These are phyloP conservation scores for Eurypyga helias DNA, from an alignment of 2,113 vertebrate genomes.

Conservation along the genomic window DNA sequence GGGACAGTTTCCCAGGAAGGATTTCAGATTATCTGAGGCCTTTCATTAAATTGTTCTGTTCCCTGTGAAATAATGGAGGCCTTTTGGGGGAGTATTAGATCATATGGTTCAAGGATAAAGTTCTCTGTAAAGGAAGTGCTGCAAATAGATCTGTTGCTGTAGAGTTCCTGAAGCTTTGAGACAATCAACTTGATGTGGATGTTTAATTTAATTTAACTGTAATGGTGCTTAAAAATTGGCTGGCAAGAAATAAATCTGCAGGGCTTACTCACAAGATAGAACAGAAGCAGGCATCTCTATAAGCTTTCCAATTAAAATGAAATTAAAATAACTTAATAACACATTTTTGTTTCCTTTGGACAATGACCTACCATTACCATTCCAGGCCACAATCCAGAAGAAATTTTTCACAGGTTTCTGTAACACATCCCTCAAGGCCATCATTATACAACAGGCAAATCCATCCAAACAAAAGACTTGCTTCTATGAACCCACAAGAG, in stretches of 20 bases:
- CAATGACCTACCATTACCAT: constrained; percentile 20
- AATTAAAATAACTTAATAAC: constrained; percentile 67
- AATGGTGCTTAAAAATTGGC: constrained; percentile 19
- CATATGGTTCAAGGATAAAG: background rate
- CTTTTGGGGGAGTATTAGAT: background rate
- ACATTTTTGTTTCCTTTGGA: constrained; percentile 53
- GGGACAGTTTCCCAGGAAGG: background rate
- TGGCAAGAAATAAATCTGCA: constrained; percentile 27
- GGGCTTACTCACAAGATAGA: constrained; percentile 17
- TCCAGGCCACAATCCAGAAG: constrained; percentile 23
- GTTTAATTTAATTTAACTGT: constrained; percentile 49
- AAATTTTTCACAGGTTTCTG: constrained; percentile 31
- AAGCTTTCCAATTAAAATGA: constrained; percentile 49
- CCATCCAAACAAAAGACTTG: constrained; percentile 17
- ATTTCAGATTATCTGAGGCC: background rate
- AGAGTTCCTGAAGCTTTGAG: background rate
- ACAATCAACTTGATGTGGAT: background rate
- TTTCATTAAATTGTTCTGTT: background rate
- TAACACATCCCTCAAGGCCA: constrained; percentile 24
- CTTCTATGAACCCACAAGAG: constrained; percentile 1
- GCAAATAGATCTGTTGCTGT: background rate
- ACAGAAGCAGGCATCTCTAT: constrained; percentile 31
- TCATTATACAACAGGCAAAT: constrained; percentile 24
- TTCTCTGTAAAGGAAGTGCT: background rate
- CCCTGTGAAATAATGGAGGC: background rate